Conservation (phyloP, 2,888 invertebrate genomes). For the Drosophila mulleri region DNA sequence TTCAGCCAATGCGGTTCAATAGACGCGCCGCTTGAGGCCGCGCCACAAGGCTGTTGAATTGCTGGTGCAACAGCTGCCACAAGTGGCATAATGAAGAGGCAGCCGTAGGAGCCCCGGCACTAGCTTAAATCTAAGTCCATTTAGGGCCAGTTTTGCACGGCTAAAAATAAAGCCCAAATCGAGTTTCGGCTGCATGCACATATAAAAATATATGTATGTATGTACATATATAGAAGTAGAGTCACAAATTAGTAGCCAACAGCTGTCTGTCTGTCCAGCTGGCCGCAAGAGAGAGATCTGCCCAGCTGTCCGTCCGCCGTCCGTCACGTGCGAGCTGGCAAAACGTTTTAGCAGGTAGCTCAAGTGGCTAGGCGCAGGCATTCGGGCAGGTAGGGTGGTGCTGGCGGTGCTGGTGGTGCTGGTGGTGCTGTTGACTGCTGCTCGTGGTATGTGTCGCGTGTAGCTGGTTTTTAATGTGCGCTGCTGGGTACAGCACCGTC, state of each 20-base stretch:
- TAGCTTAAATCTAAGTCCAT: constrained; percentile 52
- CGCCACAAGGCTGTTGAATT: constrained; percentile 46
- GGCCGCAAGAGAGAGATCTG: not conserved
- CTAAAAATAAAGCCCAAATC: constrained; percentile 42
- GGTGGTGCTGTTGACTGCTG: constrained; percentile 23
- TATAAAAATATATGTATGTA: too few species aligned
- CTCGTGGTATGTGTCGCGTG: constrained; percentile 15
- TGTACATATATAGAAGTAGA: not conserved
- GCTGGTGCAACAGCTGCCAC: constrained; percentile 55
- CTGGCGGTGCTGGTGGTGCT: constrained; percentile 6
- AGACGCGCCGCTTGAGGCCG: constrained; percentile 56
- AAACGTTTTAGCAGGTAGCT: constrained; percentile 43
- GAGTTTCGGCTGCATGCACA: constrained; percentile 4
- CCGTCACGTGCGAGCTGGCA: constrained; percentile 48
- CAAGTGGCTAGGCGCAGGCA: not conserved
- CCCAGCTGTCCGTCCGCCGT: not conserved
- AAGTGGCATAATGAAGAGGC: not conserved
- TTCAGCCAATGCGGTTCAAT: constrained; percentile 49
- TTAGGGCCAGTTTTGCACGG: constrained; percentile 50
- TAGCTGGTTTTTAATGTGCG: constrained; percentile 32
- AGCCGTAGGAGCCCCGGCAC: not conserved
- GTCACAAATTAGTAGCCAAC: not conserved
- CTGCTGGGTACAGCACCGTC: constrained; percentile 73
- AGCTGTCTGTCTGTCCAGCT: not conserved
- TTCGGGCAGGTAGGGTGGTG: constrained; percentile 4